Conservation (phyloP, 2,888 invertebrate species). For the Euspilapteryx auroguttella region DNA sequence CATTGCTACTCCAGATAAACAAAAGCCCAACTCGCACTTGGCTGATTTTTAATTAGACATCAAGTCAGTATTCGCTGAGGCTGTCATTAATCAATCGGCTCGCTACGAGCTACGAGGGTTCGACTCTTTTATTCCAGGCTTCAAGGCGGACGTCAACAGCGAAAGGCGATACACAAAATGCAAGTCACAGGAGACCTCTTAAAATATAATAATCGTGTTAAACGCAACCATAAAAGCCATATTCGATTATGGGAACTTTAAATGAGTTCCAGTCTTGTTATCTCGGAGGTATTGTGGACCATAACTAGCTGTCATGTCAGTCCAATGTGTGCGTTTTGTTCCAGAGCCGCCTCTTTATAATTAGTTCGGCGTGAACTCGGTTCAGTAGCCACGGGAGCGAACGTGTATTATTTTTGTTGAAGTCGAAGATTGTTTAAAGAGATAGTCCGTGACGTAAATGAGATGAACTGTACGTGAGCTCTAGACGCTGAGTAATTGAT, state of each 20-base stretch:
- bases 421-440: not conserved
- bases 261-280: constrained; percentile 53
- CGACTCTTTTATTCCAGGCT: constrained; percentile 46
- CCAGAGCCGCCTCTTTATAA: constrained; percentile 4
- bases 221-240: constrained; percentile 54
- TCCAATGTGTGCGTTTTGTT: constrained; percentile 14
- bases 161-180: too few relatives aligned
- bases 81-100: constrained; percentile 53
- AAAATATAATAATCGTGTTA: constrained; percentile 61
- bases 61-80: constrained; percentile 40
- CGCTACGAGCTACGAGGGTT: constrained; percentile 21
- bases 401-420: not conserved
- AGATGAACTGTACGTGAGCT: too few relatives aligned
- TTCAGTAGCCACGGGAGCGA: not conserved
- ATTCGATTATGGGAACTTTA: constrained; percentile 51
- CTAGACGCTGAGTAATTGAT: too few relatives aligned
- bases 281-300: constrained; percentile 32
- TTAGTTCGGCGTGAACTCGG: constrained; percentile 1
- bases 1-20: too few relatives aligned
- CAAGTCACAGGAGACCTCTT: constrained; percentile 54
- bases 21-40: too few relatives aligned
- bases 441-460: not conserved
- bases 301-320: constrained; percentile 28
- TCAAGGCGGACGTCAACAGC: constrained; percentile 20
- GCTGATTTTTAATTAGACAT: constrained; percentile 49